Evolutionary conservation across 2,888 invertebrate species (phyloP), one percentile per base, ranked within the genome.

Genomic region (Cryptocephalus primarius): DNA sequence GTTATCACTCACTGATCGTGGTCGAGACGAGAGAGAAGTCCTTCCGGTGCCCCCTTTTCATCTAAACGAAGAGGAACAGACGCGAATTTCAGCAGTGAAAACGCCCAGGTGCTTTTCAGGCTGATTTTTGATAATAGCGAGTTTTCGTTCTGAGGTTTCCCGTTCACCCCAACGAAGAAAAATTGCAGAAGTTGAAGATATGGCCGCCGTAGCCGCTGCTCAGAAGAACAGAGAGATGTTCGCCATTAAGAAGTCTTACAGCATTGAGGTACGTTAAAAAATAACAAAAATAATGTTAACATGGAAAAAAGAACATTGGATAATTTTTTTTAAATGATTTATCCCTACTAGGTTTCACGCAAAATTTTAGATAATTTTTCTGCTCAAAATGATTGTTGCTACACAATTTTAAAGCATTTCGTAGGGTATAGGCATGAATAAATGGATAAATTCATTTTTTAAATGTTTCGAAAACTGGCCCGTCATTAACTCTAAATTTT

Each of bases 161-260:
- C 39, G 11, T 11, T 11, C 8, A 12, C 33, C 31, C 11, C 9
- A 39, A 34, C 13, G 39, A 39, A 40, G 36, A n/a, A 36, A 2
- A 4, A 11, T 36, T 36, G 11, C 36, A 12, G 12, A 6, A 36
- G 11, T 6, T 36, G 12, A 13, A 32, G 22, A 48, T 13, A 80
- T 77, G 76, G 89, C 89, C 83, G 88, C 88, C 74, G 88, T 89
- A 66, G 88, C 89, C 69, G 88, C 89, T 70, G 89, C 89, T 57
- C 89, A 90, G 76, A 90, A 90, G 77, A 92, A 89, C 76, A 85
- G 92, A 72, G 91, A 92, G 75, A 87, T 91, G 85, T 92, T 92
- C 80, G 91, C 92, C 72, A 92, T 92, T 77, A 92, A 92, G 78
- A 93, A 93, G 72, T 91, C 91, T 58, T 93, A 93, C 82, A 92